Conservation (phyloP, 2,888 invertebrate genomes). For the Smittia aterrima region DNA sequence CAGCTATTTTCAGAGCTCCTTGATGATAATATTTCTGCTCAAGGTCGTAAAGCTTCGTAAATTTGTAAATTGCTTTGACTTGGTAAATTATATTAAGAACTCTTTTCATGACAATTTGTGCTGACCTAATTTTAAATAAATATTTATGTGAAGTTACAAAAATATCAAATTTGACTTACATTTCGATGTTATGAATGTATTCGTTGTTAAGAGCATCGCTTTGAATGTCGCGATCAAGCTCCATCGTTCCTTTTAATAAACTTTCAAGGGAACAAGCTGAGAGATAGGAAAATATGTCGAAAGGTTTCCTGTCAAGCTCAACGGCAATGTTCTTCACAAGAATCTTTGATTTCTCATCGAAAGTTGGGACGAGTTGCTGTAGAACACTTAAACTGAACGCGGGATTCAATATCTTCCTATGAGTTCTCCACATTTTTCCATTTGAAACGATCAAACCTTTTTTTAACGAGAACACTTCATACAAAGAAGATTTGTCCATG, state of each 20-base stretch:
- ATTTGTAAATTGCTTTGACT: neutral
- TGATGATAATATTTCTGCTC: neutral
- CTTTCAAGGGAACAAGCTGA: slow-evolving; percentile 13
- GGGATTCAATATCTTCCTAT: neutral
- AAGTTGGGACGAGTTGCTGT: neutral
- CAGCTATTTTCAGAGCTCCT: neutral
- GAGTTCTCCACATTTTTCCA: neutral
- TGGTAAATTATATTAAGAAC: neutral
- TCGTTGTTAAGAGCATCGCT: neutral
- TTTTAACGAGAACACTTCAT: neutral
- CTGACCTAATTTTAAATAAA: no score
- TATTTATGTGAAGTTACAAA: neutral
- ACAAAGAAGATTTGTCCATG: slow-evolving; percentile 2
- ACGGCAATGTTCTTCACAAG: neutral
- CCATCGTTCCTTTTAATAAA: neutral
- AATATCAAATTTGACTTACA: neutral
- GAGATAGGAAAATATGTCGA: neutral
- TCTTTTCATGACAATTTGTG: neutral
- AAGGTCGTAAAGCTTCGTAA: neutral
- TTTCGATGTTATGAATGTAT: slow-evolving; percentile 5
- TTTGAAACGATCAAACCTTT: neutral
- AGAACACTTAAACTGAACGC: neutral
- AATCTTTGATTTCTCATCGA: slow-evolving; percentile 14
- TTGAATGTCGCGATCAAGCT: neutral
- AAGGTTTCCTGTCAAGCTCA: neutral